Base-by-base conservation (phyloP, 30 jellyfish, hydroid and myxozoan genomes). In the Hydra vulgaris region DNA sequence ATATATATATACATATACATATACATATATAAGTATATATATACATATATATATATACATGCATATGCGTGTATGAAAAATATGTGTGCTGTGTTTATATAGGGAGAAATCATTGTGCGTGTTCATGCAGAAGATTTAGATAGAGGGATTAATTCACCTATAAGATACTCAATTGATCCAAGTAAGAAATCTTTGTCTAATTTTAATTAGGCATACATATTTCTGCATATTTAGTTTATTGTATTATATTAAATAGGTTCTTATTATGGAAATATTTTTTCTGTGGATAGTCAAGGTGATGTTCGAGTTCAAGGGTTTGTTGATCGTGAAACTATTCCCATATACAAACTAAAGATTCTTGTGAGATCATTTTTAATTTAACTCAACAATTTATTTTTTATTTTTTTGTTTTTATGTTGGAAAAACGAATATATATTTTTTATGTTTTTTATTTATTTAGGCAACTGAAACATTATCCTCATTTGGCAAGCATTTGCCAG, bases 51-150 rank as follows among this genome's bases (percentile, higher is more conserved):
- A n/a, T n/a, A n/a, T n/a, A n/a, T n/a, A n/a, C n/a, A n/a, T n/a
- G n/a, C n/a, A n/a, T n/a, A n/a, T n/a, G n/a, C n/a, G n/a, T n/a
- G n/a, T n/a, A n/a, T n/a, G n/a, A n/a, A n/a, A n/a, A n/a, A n/a
- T n/a, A n/a, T n/a, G n/a, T n/a, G n/a, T n/a, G n/a, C n/a, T n/a
- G n/a, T n/a, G n/a, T n/a, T n/a, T 40, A 3, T 84, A 25, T 54
- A 88, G 96, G 78, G 77, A 27, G 66, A 83, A n/a, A 53, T 70
- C 3, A 77, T 88, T 27, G 76, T 78, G 8, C 88, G 75, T 61
- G 94, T 88, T 18, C 87, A 83, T 53, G 96, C 96, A 7, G 27
- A 84, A n/a, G 96, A 88, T 81, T 90, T 55, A 20, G 96, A 88
- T 71, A 83, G 81, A 76, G 96, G 88, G 72, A 88, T 84, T 68